phyloP scores from a whole-genome alignment of 2,113 vertebrate species.

The Grantiella picta region DNA sequence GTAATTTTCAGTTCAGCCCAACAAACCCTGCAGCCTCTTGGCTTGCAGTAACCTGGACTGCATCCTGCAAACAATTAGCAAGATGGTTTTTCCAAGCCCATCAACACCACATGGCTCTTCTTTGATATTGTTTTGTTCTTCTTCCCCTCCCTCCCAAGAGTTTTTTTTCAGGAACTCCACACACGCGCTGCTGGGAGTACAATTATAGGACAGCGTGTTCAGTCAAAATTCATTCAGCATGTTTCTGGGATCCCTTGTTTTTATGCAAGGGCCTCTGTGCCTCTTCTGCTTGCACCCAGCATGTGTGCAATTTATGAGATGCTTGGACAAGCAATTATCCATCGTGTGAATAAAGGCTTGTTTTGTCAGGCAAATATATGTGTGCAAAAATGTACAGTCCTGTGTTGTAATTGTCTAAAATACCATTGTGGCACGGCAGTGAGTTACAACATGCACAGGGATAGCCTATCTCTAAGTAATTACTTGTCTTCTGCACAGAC shows the following conservation, averaged over 20 bases:
- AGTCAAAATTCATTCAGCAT: not conserved
- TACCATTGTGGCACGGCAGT: not conserved
- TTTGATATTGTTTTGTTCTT: conserved; percentile 41
- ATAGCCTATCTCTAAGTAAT: not conserved
- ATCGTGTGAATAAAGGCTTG: not conserved
- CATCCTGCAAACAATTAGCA: conserved; percentile 44
- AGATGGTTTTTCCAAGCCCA: conserved; percentile 11
- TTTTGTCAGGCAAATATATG: not conserved
- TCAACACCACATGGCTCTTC: not conserved
- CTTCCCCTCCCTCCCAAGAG: not conserved
- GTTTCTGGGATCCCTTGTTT: not conserved
- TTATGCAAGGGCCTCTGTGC: not conserved
- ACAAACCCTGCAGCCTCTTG: conserved; percentile 39
- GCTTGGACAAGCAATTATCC: not conserved
- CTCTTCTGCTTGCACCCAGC: not conserved
- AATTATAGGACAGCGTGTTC: not conserved
- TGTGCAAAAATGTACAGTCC: not conserved
- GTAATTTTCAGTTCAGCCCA: conserved; percentile 22
- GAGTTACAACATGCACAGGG: not conserved
- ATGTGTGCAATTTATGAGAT: not conserved
- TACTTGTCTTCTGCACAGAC: not conserved
- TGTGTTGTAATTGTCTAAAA: not conserved
- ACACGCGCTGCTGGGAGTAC: not conserved
- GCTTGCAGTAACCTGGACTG: conserved; percentile 33
- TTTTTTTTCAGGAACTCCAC: not conserved